A percentile compares a stretch with the other conserved stretches of the same genome.
These are phyloP conservation scores for Artemisiospiza belli DNA, from an alignment of 2,113 vertebrate genomes.

Conservation along the genomic window DNA sequence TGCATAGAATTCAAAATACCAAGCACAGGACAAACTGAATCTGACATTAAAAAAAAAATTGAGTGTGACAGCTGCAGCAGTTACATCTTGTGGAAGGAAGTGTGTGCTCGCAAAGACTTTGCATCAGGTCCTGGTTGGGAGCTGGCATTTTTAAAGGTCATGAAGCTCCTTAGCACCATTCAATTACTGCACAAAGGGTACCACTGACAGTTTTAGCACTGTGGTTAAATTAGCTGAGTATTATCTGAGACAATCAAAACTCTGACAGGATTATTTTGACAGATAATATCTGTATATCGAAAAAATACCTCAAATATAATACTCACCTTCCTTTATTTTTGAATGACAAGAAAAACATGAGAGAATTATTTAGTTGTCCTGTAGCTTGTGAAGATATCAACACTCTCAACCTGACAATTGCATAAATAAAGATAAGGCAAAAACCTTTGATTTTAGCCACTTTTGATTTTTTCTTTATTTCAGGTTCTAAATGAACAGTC, in stretches of 20 bases:
- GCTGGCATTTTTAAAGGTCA: conserved; percentile 79
- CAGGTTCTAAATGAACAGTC: not conserved
- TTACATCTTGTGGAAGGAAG: conserved; percentile 14
- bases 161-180: conserved; percentile 51
- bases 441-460: not conserved
- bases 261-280: not conserved
- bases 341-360: not conserved
- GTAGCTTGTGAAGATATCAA: not conserved
- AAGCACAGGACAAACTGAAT: conserved; percentile 32
- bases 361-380: not conserved
- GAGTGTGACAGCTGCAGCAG: conserved; percentile 29
- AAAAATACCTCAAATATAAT: not conserved
- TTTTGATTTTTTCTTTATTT: not conserved
- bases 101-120: conserved; percentile 20
- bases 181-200: conserved; percentile 66
- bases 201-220: conserved; percentile 65
- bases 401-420: not conserved
- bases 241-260: conserved; percentile 6
- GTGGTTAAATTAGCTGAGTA: conserved; percentile 53
- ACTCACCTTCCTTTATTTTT: not conserved
- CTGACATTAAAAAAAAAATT: conserved; percentile 46
- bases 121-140: conserved; percentile 34
- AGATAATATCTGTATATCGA: not conserved
- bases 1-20: not conserved
- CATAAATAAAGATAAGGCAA: not conserved